Evolutionary conservation across 2,888 invertebrate species (phyloP), one percentile per base, ranked within the genome.

Genomic region (Baccha elongata): DNA sequence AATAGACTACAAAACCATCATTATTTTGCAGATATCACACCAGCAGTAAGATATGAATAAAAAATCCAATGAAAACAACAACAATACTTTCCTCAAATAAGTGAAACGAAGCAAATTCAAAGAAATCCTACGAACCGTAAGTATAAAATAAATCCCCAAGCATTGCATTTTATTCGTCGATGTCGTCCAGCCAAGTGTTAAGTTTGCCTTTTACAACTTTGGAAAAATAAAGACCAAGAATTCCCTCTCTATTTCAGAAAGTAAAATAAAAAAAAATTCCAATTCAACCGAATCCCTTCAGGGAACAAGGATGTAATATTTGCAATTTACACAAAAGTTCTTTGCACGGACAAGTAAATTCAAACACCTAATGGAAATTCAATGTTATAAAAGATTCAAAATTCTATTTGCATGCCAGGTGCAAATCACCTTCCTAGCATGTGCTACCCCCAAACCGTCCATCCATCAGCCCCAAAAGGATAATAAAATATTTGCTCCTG

Each of bases 61-160:
- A n/a, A n/a, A n/a, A n/a, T n/a, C n/a, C n/a, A n/a, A n/a, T n/a
- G n/a, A n/a, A n/a, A n/a, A n/a, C n/a, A n/a, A n/a, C n/a, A n/a
- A n/a, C n/a, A n/a, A n/a, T n/a, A n/a, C n/a, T n/a, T n/a, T n/a
- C n/a, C n/a, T n/a, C n/a, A n/a, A n/a, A n/a, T n/a, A 65, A 8
- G 58, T 81, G 58, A 64, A 81, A 46, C 46, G 80, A 81, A 81
- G 69, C 60, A 81, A 71, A 65, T 75, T 75, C 32, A 52, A 58
- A 65, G 50, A 58, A 62, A 29, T 75, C 44, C 50, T 69, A 29
- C 50, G 50, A 60, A 69, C 17, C 80, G 58, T 58, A 65, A 65
- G 26, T 29, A 44, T 60, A 6, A 4, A 69, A 71, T 44, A 75
- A 75, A 72, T 71, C 64, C 69, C 35, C 40, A 68, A 67, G 21